A percentile compares a stretch with the other conserved stretches of the same genome.
Conservation (phyloP, 2,113 vertebrate species). For the Chaetorhynchus papuensis region DNA sequence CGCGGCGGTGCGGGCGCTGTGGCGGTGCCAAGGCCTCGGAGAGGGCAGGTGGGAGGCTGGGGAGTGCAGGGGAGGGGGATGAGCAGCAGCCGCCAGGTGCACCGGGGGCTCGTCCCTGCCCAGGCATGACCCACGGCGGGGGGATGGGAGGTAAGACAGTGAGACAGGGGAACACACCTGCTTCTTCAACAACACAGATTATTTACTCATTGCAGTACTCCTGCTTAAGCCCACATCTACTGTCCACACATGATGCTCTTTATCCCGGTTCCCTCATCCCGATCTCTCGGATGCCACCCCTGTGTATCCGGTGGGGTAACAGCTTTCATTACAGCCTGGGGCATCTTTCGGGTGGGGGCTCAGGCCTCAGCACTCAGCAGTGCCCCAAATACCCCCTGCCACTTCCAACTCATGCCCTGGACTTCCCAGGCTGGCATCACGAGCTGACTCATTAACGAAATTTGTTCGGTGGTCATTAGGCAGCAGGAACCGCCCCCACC, state of each 20-base stretch:
- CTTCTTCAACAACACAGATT: background rate
- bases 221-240: accelerated
- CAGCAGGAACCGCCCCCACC: background rate
- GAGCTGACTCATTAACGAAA: background rate
- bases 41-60: background rate
- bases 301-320: background rate
- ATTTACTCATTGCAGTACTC: background rate
- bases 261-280: no score
- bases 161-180: accelerated
- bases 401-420: background rate
- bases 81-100: no score
- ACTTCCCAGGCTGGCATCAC: background rate
- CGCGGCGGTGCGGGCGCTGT: background rate
- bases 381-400: background rate
- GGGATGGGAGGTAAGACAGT: accelerated
- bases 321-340: background rate
- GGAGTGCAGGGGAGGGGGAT: background rate
- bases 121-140: accelerated
- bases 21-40: background rate
- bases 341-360: background rate
- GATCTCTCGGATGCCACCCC: accelerated
- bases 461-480: background rate
- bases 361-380: background rate
- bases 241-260: background rate
- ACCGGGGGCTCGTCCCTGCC: accelerated